These are phyloP conservation scores for Penaeus indicus DNA, from an alignment of 1,140 invertebrate genomes.

Conservation along the genomic window DNA sequence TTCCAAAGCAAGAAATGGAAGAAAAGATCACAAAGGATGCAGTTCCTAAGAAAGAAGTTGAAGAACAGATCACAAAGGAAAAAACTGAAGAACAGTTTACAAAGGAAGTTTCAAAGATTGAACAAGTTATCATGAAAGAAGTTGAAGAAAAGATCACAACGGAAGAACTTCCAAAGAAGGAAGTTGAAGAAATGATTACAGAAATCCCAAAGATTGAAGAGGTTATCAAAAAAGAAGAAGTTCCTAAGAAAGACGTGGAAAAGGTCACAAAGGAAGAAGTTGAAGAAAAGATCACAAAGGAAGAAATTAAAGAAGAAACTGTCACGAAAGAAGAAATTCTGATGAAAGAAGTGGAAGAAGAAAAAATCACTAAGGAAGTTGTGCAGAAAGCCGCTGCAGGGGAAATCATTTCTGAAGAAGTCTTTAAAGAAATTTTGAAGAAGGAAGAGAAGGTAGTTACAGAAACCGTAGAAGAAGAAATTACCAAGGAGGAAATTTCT, in stretches of 20 bases:
- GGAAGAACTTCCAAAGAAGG: not conserved
- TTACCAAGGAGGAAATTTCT: not conserved
- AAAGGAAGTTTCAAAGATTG: not conserved
- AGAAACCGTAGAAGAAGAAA: not conserved
- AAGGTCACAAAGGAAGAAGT: not conserved
- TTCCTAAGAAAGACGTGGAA: not conserved
- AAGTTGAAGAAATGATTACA: not conserved
- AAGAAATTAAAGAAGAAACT: too few species aligned
- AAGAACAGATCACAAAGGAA: not conserved
- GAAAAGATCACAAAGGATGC: slow-evolving; percentile 14
- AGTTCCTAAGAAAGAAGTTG: not conserved
- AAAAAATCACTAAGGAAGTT: not conserved
- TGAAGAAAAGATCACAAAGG: too few species aligned
- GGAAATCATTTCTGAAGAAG: too few species aligned
- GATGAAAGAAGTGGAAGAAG: not conserved
- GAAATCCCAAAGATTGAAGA: not conserved
- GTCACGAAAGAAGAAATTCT: too few species aligned
- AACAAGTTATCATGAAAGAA: not conserved
- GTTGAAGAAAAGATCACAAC: not conserved
- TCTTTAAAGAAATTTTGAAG: not conserved
- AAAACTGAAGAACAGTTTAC: not conserved
- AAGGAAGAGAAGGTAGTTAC: not conserved
- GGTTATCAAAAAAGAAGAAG: not conserved
- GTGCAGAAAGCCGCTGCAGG: not conserved
- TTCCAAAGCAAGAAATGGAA: not conserved